These are phyloP conservation scores for Scortum barcoo DNA, from an alignment of 2,113 vertebrate genomes.

Conservation along the genomic window DNA sequence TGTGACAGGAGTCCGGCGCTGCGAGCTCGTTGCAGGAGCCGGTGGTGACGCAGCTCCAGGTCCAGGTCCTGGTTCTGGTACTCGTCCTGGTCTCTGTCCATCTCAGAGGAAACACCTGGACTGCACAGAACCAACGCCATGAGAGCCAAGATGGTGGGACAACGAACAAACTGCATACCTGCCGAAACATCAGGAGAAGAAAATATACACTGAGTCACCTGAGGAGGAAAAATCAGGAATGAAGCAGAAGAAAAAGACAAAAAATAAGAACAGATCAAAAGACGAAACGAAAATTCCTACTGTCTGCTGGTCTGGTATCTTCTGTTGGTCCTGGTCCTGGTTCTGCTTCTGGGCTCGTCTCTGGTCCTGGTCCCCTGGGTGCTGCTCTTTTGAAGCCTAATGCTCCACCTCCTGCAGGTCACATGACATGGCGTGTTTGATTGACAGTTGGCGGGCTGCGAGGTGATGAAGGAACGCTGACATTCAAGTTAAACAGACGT, in stretches of 20 bases:
- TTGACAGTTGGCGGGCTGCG: conserved; percentile 47
- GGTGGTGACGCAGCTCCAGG: conserved; percentile 86
- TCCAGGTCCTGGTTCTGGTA: conserved; percentile 66
- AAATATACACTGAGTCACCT: not conserved
- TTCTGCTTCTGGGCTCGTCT: conserved; percentile 40
- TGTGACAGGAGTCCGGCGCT: conserved; percentile 85
- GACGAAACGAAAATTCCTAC: conserved; percentile 16
- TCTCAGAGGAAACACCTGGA: conserved; percentile 85
- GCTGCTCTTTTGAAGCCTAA: conserved; percentile 75
- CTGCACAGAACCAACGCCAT: conserved; percentile 87
- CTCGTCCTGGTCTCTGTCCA: conserved; percentile 79
- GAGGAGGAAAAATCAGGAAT: no score
- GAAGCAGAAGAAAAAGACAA: not conserved
- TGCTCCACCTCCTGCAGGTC: conserved; percentile 49
- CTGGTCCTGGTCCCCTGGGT: conserved; percentile 37
- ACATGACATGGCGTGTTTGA: conserved; percentile 26
- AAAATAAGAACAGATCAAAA: not conserved
- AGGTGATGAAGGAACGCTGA: conserved; percentile 65
- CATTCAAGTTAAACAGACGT: conserved; percentile 50
- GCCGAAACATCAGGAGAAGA: conserved; percentile 57
- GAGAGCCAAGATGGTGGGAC: conserved; percentile 87
- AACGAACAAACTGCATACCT: conserved; percentile 69
- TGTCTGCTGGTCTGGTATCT: conserved; percentile 50
- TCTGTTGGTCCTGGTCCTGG: conserved; percentile 47
- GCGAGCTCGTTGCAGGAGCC: conserved; percentile 91